These are phyloP conservation scores for Ariolimax columbianus DNA, from an alignment of 2,888 invertebrate species.

Conservation along the genomic window DNA sequence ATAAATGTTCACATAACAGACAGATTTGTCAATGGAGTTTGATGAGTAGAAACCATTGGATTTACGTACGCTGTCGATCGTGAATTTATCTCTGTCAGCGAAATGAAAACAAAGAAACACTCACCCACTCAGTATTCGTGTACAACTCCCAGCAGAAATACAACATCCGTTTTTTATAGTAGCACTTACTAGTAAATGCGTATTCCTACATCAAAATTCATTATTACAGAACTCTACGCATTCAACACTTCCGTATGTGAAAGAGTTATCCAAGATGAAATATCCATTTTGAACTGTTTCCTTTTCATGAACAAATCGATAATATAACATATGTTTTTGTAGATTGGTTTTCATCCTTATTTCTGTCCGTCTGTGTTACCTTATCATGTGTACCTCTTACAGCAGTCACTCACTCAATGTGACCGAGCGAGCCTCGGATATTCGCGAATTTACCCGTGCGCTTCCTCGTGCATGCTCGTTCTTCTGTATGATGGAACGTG, in stretches of 20 bases:
- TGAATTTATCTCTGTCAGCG: too few species aligned
- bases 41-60: too few species aligned
- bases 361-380: background rate
- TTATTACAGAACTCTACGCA: background rate
- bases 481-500: background rate
- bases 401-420: background rate
- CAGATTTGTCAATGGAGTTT: too few species aligned
- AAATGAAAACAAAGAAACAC: too few species aligned
- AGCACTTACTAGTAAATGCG: background rate
- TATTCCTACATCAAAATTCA: background rate
- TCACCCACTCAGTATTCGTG: too few species aligned
- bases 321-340: background rate
- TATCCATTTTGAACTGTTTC: background rate
- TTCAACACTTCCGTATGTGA: background rate
- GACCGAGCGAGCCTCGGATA: background rate
- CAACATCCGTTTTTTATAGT: too few species aligned
- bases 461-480: background rate
- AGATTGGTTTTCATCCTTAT: background rate
- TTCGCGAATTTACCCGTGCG: background rate
- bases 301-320: background rate
- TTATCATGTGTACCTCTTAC: background rate
- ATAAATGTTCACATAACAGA: too few species aligned
- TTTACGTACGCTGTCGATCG: too few species aligned
- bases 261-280: background rate
- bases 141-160: too few species aligned